phyloP scores from a whole-genome alignment of 2,888 invertebrate species.

The Drosophila kanekoi region DNA sequence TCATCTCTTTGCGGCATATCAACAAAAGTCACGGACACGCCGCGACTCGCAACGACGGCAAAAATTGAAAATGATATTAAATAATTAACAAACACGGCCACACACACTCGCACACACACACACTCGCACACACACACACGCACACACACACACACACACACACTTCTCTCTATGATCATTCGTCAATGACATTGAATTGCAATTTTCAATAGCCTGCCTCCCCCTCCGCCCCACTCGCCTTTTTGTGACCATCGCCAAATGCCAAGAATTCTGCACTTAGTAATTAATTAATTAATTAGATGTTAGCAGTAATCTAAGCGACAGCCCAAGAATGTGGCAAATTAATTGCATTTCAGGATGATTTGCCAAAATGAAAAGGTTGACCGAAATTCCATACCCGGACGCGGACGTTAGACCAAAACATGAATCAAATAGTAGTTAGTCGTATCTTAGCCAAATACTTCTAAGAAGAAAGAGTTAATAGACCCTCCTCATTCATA shows the following conservation, averaged over 20 bases:
- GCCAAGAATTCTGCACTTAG: conserved; percentile 59
- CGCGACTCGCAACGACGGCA: conserved; percentile 48
- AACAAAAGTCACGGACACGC: conserved; percentile 80
- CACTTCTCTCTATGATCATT: conserved; percentile 46
- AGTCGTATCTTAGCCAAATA: too few species aligned
- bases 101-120: conserved; percentile 25
- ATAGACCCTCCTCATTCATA: too few species aligned
- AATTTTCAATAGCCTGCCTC: conserved; percentile 43
- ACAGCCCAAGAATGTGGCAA: conserved; percentile 35
- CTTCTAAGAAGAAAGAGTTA: too few species aligned
- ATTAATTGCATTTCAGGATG: conserved; percentile 46
- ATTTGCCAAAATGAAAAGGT: conserved; percentile 19
- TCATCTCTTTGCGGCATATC: conserved; percentile 72
- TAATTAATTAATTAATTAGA: conserved; percentile 71
- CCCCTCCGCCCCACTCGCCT: background rate
- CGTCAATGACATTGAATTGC: conserved; percentile 82
- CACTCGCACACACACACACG: conserved; percentile 17
- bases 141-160: background rate
- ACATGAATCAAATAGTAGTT: too few species aligned
- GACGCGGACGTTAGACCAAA: too few species aligned
- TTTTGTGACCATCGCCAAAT: conserved; percentile 54
- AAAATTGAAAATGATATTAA: conserved; percentile 80
- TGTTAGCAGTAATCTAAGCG: conserved; percentile 47
- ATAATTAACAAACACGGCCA: conserved; percentile 73
- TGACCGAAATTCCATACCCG: background rate